Evolutionary conservation across 2,888 invertebrate species (phyloP).

Genomic region (Drosophila quinaria): DNA sequence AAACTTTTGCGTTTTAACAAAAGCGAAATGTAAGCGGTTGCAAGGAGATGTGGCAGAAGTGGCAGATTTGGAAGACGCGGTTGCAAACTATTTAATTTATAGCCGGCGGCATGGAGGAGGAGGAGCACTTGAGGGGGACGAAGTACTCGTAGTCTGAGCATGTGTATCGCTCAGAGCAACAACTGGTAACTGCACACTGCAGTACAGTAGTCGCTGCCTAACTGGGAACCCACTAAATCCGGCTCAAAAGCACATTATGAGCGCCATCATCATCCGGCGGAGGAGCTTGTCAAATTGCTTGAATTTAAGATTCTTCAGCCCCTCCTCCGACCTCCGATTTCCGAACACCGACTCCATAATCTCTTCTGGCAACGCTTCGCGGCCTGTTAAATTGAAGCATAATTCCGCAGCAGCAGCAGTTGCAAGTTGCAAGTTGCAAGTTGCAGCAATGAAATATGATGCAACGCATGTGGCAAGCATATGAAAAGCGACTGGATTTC

Average conservation of each 20-base stretch:
- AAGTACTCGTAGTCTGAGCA: slow-evolving; percentile 43
- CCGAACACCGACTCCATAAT: background rate
- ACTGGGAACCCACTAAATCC: slow-evolving; percentile 32
- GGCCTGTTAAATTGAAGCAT: slow-evolving; percentile 77
- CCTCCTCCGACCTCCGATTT: slow-evolving; percentile 6
- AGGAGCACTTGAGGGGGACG: slow-evolving; percentile 12
- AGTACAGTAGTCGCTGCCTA: slow-evolving; percentile 3
- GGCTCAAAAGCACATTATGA: slow-evolving; percentile 60
- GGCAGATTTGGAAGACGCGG: background rate
- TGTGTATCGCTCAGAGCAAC: slow-evolving; percentile 51
- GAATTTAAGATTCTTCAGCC: slow-evolving; percentile 51
- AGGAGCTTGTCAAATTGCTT: slow-evolving; percentile 70
- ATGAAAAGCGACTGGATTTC: slow-evolving; percentile 66
- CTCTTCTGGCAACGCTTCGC: slow-evolving; percentile 56
- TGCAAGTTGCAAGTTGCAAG: slow-evolving; percentile 31
- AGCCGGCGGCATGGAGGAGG: slow-evolving; percentile 45
- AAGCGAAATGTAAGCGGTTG: slow-evolving; percentile 38
- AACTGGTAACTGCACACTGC: background rate
- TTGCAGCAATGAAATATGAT: slow-evolving; percentile 67
- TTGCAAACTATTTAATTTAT: slow-evolving; percentile 67
- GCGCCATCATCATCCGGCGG: slow-evolving; percentile 46
- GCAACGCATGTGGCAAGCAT: slow-evolving; percentile 73
- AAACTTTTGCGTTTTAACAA: slow-evolving; percentile 22
- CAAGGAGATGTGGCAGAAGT: slow-evolving; percentile 2
- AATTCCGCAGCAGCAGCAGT: slow-evolving; percentile 55